A percentile compares a stretch with the other conserved stretches of the same genome.
Conservation (phyloP, 2,113 vertebrate species). For the Eleginops maclovinus region DNA sequence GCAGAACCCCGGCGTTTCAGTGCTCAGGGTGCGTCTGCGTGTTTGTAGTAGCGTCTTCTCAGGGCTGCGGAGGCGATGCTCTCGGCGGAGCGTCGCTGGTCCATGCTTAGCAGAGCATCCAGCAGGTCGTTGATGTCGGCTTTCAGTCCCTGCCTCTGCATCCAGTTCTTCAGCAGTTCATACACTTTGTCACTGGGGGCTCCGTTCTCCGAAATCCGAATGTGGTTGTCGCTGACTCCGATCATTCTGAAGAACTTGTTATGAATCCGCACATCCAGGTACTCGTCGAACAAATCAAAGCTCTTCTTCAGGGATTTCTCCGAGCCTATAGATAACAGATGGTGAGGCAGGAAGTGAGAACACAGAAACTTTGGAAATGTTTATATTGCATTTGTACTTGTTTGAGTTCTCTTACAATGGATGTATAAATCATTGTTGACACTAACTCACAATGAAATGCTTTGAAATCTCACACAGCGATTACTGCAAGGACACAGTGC, state of each 20-base stretch:
- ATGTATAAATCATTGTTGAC: too few relatives aligned
- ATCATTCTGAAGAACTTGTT: conserved; percentile 86
- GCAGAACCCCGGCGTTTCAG: neutral
- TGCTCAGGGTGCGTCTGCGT: conserved; percentile 67
- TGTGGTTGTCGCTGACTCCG: conserved; percentile 83
- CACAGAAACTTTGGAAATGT: too few relatives aligned
- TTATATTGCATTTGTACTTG: too few relatives aligned
- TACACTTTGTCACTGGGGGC: conserved; percentile 82
- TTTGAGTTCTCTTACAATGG: too few relatives aligned
- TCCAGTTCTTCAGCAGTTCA: conserved; percentile 85
- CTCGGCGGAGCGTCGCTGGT: conserved; percentile 84
- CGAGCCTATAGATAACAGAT: conserved; percentile 64
- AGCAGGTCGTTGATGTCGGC: conserved; percentile 85
- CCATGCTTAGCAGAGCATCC: conserved; percentile 78
- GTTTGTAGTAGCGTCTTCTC: conserved; percentile 79
- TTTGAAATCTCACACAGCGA: too few relatives aligned
- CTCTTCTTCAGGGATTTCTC: conserved; percentile 84
- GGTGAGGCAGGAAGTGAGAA: neutral
- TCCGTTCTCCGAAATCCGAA: conserved; percentile 78
- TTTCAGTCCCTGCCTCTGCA: conserved; percentile 84
- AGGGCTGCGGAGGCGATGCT: conserved; percentile 79
- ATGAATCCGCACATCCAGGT: conserved; percentile 82
- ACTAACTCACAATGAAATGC: too few relatives aligned
- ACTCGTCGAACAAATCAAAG: conserved; percentile 84
- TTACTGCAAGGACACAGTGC: too few relatives aligned